phyloP scores from a whole-genome alignment of 2,797 vertebrate species.

The Rhyacichthys aspro region DNA sequence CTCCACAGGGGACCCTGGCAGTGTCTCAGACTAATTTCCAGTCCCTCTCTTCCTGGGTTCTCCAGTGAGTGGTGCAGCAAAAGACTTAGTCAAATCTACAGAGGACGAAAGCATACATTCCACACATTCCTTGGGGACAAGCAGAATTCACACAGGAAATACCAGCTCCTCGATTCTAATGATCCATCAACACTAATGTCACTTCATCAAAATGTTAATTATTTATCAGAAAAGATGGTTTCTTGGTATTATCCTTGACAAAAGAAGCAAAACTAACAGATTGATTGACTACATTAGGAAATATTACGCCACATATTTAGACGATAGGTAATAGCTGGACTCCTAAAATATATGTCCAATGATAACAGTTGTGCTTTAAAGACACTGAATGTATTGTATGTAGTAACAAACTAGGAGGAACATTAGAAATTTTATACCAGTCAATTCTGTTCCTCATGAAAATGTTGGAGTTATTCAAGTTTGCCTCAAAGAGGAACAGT shows the following conservation, averaged over 20 bases:
- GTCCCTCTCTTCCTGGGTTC: conserved; percentile 46
- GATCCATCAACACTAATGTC: conserved; percentile 56
- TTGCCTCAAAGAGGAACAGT: too few relatives aligned
- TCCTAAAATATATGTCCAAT: too few relatives aligned
- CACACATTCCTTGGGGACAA: conserved; percentile 77
- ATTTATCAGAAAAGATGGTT: not conserved
- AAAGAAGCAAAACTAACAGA: not conserved
- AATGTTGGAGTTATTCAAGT: too few relatives aligned
- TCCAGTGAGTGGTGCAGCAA: conserved; percentile 45
- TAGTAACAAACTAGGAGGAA: too few relatives aligned
- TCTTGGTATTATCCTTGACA: conserved; percentile 9
- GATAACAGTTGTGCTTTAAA: too few relatives aligned
- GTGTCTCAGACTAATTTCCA: conserved; percentile 42
- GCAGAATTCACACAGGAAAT: conserved; percentile 79
- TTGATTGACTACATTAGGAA: not conserved
- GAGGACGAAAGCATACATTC: conserved; percentile 77
- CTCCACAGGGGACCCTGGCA: conserved; percentile 35
- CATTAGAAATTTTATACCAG: too few relatives aligned
- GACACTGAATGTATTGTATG: too few relatives aligned
- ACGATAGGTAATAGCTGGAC: not conserved
- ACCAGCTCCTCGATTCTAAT: conserved; percentile 53
- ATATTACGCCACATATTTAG: not conserved
- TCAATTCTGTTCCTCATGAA: too few relatives aligned
- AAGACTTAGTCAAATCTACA: conserved; percentile 65
- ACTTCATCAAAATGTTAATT: conserved; percentile 19